Conservation (phyloP, 2,797 vertebrate genomes). For the Erethizon dorsatum region DNA sequence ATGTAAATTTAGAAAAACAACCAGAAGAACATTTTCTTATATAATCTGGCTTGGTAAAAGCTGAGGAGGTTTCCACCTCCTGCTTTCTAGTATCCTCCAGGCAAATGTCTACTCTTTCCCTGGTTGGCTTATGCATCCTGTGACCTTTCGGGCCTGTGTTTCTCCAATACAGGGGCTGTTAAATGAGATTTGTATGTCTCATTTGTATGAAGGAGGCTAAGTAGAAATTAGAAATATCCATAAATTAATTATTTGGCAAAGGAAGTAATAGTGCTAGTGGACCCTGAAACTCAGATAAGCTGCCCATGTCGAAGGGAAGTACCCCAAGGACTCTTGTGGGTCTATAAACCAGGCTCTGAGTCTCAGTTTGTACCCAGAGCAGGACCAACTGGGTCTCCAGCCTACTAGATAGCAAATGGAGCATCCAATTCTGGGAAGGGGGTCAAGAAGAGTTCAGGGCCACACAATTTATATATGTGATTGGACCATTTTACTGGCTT, state of each 20-base stretch:
- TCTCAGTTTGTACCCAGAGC: neutral
- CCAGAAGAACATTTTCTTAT: neutral
- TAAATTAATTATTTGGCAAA: neutral
- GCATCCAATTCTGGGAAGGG: neutral
- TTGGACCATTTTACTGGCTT: neutral
- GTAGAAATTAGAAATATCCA: neutral
- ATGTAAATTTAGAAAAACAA: neutral
- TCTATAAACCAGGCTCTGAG: neutral
- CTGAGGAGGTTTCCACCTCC: neutral
- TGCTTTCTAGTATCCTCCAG: neutral
- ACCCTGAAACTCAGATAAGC: neutral
- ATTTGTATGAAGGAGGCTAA: neutral
- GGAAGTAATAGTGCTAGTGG: neutral
- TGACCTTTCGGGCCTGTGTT: neutral
- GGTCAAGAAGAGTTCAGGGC: neutral
- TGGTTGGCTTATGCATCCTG: neutral
- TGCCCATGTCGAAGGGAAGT: fast-evolving
- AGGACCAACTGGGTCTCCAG: neutral
- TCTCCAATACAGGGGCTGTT: neutral
- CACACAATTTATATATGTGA: neutral
- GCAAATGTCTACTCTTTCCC: neutral
- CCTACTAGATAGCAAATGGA: neutral
- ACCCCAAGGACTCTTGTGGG: neutral
- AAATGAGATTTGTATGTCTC: neutral
- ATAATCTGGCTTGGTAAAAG: neutral